Conservation (phyloP, 2,888 invertebrate species). For the Drosophila mercatorum region DNA sequence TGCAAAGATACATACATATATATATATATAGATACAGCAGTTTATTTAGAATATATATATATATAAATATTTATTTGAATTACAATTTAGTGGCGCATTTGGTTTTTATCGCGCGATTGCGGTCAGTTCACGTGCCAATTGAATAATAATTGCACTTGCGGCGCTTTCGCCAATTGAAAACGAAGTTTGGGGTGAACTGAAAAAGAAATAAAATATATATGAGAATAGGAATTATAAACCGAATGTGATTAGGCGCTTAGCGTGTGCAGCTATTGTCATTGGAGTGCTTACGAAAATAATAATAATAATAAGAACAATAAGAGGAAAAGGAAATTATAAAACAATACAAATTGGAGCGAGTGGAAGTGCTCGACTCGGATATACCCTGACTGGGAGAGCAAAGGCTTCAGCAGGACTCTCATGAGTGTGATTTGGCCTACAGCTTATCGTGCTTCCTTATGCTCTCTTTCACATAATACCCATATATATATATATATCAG, state of each 20-base stretch:
- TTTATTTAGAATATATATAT: background rate
- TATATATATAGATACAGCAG: background rate
- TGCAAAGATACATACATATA: background rate
- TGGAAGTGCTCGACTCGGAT: background rate
- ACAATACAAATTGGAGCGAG: background rate
- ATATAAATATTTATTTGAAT: constrained; percentile 14
- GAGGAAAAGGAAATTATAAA: background rate
- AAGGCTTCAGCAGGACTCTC: too few species aligned
- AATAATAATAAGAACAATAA: background rate
- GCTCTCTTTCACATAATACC: too few species aligned
- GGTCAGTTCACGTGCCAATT: constrained; percentile 60
- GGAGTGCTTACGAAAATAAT: background rate
- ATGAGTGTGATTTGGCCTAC: too few species aligned
- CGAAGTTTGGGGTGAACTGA: background rate
- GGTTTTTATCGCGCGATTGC: constrained; percentile 18
- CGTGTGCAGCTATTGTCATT: background rate
- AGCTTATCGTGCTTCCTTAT: too few species aligned
- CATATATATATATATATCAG: too few species aligned
- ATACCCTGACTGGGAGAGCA: background rate
- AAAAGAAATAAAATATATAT: background rate
- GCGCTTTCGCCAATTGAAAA: constrained; percentile 24
- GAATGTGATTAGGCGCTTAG: constrained; percentile 1
- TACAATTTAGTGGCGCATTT: constrained; percentile 39
- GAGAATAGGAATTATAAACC: background rate
- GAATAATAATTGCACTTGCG: constrained; percentile 39